A percentile compares a stretch with the other conserved stretches of the same genome.
phyloP scores from a whole-genome alignment of 2,797 vertebrate genomes.

The Coendou prehensilis region DNA sequence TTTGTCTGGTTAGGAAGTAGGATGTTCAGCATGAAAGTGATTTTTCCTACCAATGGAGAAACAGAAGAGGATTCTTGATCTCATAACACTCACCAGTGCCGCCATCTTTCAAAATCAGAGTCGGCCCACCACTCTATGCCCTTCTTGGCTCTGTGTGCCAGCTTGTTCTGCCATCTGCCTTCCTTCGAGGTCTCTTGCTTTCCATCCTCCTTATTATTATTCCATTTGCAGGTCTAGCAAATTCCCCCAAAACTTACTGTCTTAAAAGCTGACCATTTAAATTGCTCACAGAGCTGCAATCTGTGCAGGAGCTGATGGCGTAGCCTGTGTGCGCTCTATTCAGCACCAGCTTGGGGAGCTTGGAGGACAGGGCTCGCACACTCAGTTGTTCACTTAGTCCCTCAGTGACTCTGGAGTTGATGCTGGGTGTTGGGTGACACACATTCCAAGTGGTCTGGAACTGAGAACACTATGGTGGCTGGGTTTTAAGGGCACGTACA shows the following conservation, averaged over 20 bases:
- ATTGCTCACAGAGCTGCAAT: background rate
- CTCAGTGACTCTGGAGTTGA: background rate
- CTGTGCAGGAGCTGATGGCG: background rate
- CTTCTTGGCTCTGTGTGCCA: rapidly evolving
- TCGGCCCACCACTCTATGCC: background rate
- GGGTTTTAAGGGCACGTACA: background rate
- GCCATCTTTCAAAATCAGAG: rapidly evolving
- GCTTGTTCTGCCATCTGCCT: background rate
- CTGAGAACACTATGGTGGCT: background rate
- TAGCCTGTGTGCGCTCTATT: background rate
- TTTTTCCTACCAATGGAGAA: background rate
- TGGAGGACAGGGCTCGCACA: background rate
- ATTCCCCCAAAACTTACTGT: background rate
- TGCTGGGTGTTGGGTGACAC: background rate
- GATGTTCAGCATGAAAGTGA: background rate
- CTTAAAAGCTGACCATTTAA: background rate
- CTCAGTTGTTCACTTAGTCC: background rate
- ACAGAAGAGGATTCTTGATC: background rate
- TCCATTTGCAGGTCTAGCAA: background rate
- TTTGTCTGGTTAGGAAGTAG: background rate
- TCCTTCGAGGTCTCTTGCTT: background rate
- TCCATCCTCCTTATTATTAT: background rate
- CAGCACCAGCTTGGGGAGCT: background rate
- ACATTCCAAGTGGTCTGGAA: background rate
- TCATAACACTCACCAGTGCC: background rate